Percentiles rank a stretch among this genome's conserved stretches.
Evolutionary conservation across 1,140 invertebrate species (phyloP).

Genomic region (Drosophila bipectinata): DNA sequence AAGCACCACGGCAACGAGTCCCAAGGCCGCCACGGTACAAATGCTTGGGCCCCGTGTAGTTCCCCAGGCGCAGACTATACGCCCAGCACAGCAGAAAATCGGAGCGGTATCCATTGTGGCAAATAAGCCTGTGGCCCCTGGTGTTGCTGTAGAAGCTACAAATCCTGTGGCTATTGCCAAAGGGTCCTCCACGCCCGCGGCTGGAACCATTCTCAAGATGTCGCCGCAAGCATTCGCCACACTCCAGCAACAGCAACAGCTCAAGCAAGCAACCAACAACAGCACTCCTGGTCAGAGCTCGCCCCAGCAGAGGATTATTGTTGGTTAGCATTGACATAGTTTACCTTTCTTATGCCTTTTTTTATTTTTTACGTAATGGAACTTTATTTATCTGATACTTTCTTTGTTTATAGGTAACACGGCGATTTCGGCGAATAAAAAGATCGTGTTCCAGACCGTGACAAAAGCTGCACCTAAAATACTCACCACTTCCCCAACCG

Average conservation of each 20-base stretch:
- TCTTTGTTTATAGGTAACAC: conserved; percentile 58
- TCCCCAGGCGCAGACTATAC: conserved; percentile 59
- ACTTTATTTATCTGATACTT: background rate
- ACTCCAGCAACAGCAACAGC: conserved; percentile 71
- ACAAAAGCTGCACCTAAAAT: conserved; percentile 62
- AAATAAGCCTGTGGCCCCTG: conserved; percentile 39
- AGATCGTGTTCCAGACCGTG: conserved; percentile 69
- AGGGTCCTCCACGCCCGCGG: conserved; percentile 20
- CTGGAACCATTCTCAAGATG: conserved; percentile 74
- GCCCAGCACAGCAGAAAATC: conserved; percentile 65
- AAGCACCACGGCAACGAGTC: background rate
- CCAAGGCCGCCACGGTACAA: conserved; percentile 55
- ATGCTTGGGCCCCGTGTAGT: conserved; percentile 71
- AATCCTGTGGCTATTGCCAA: conserved; percentile 13
- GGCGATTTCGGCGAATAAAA: conserved; percentile 75
- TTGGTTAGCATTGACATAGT: conserved; percentile 51
- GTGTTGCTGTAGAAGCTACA: conserved; percentile 8
- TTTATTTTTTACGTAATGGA: background rate
- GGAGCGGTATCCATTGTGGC: conserved; percentile 63
- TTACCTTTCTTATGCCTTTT: background rate
- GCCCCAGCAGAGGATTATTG: conserved; percentile 68
- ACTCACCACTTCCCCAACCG: conserved; percentile 54
- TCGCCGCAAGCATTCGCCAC: conserved; percentile 75
- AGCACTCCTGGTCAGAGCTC: conserved; percentile 30
- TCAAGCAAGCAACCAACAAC: conserved; percentile 57